These are phyloP conservation scores for Cheilosia grossa DNA, from an alignment of 2,888 invertebrate species.

Conservation along the genomic window DNA sequence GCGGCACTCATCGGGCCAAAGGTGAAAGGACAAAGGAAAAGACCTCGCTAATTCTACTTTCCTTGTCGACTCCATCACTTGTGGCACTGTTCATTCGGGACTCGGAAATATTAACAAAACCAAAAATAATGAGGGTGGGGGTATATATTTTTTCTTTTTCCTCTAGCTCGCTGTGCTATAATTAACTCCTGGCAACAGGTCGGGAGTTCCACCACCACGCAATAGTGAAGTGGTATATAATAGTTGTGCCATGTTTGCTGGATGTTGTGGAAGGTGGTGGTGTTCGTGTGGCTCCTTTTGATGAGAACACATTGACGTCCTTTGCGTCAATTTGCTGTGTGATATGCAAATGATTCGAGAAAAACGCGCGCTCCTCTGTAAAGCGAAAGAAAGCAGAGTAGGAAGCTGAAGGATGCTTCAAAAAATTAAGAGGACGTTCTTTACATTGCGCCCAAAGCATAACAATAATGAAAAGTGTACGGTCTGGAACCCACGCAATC, in stretches of 20 bases:
- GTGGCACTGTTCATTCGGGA: conserved; percentile 59
- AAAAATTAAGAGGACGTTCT: conserved; percentile 46
- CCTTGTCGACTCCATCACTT: conserved; percentile 45
- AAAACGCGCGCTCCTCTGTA: conserved; percentile 40
- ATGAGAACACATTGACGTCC: conserved; percentile 51
- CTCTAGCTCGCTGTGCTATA: conserved; percentile 29
- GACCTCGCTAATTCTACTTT: conserved; percentile 24
- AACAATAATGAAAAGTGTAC: conserved; percentile 59
- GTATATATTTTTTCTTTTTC: conserved; percentile 9
- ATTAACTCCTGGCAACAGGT: conserved; percentile 69
- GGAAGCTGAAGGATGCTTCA: conserved; percentile 51
- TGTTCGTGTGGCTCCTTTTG: conserved; percentile 25
- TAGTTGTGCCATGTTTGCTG: conserved; percentile 1
- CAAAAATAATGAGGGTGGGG: conserved; percentile 17
- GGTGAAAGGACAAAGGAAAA: conserved; percentile 55
- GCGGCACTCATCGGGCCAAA: conserved; percentile 25
- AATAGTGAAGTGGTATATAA: conserved; percentile 26
- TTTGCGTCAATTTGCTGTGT: conserved; percentile 61
- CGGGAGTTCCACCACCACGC: conserved; percentile 48
- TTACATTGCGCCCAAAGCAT: conserved; percentile 35
- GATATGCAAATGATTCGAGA: conserved; percentile 65
- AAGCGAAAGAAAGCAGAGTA: conserved; percentile 35
- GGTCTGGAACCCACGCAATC: conserved; percentile 9
- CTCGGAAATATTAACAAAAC: conserved; percentile 48
- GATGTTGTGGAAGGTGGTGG: neutral